Evolutionary conservation across 2,888 invertebrate genomes (phyloP), one percentile per base, ranked within the genome.

Genomic region (Xanthia icteritia): DNA sequence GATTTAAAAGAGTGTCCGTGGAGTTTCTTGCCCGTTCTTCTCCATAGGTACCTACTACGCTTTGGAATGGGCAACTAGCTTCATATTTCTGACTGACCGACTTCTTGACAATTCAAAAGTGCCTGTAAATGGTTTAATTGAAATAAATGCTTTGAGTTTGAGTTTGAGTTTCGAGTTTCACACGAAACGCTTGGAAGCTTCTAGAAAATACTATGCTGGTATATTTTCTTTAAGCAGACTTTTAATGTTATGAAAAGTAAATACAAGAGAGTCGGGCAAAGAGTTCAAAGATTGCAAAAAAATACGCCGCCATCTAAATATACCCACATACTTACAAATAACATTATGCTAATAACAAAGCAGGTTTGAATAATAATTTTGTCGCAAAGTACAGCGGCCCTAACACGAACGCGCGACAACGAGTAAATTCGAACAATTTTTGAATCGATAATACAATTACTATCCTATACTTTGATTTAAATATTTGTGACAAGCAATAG

Each of bases 161-260:
- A n/a, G n/a, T n/a, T 72, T 66, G 71, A 66, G 39, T 68, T 64
- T 58, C 15, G n/a, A n/a, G n/a, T n/a, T n/a, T n/a, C 56, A 42
- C 69, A 61, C 65, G 65, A 68, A 61, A 27, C 27, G 69, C 51
- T 72, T 48, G 36, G n/a, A 45, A 82, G 51, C 48, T 66, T 67
- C 51, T 42, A n/a, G 56, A 65, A 77, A 51, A 61, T 73, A 42
- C 36, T 76, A n/a, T 17, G 39, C 11, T 42, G 31, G 39, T 56
- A n/a, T 60, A 51, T 77, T 45, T 58, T 65, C 23, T n/a, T 39
- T 65, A 11, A 20, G 5, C 20, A 56, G 23, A 54, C 9, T 42
- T 61, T 69, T 48, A 39, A 66, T 31, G 13, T 60, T 51, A 23
- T 27, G 11, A 42, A 51, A 42, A 27, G 54, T 39, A 13, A 56